Conservation (phyloP, 2,113 vertebrate species). For the Oreochromis tanganicae region DNA sequence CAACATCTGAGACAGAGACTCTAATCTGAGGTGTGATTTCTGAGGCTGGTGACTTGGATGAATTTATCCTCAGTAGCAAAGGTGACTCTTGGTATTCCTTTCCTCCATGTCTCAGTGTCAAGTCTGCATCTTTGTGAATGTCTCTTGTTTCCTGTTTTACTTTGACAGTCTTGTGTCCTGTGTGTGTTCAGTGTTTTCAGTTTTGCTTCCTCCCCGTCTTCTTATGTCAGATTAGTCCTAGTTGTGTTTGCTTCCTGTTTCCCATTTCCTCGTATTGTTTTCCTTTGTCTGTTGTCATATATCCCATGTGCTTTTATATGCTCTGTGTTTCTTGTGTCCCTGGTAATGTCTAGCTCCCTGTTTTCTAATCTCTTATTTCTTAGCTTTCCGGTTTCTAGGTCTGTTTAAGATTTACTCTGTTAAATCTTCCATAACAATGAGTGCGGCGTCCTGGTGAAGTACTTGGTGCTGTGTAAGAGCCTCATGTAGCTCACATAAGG, state of each 20-base stretch:
- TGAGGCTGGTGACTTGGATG: no score
- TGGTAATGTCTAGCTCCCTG: neutral
- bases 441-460: no score
- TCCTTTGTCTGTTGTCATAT: neutral
- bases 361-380: neutral
- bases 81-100: no score
- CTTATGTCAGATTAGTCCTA: neutral
- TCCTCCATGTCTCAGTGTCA: no score
- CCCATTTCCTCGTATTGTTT: neutral
- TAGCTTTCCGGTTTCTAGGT: fast-evolving
- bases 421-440: no score
- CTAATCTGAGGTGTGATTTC: no score
- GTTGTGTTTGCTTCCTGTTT: neutral
- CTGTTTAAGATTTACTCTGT: no score
- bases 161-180: neutral
- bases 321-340: neutral
- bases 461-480: no score
- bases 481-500: no score
- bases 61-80: no score
- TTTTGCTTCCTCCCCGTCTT: neutral
- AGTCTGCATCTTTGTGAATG: no score
- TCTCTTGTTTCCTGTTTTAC: neutral
- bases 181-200: neutral
- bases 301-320: neutral
- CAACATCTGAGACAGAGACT: no score